These are phyloP conservation scores for Siderastrea radians DNA, from an alignment of 92 coral and sea anemone species.

Conservation along the genomic window DNA sequence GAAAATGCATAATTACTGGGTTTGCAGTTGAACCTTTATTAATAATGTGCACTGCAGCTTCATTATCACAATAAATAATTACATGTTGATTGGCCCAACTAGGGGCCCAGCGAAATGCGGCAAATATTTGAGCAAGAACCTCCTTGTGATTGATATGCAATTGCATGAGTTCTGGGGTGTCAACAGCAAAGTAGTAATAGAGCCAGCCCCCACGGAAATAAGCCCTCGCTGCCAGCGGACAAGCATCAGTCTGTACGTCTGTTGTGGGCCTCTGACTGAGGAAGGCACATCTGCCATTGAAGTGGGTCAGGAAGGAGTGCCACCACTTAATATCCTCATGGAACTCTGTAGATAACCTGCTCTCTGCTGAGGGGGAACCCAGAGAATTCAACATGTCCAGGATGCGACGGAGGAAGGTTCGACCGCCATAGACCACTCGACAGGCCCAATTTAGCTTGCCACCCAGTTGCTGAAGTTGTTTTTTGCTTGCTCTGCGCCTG, in stretches of 20 bases:
- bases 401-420: constrained; percentile 3
- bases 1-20: neutral
- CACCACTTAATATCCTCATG: neutral
- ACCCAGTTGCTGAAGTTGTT: constrained; percentile 23
- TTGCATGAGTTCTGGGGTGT: no score
- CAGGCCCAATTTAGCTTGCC: constrained; percentile 47
- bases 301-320: neutral
- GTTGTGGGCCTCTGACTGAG: constrained; percentile 10
- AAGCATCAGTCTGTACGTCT: constrained; percentile 52
- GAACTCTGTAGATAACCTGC: neutral
- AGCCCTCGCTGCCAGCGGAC: neutral
- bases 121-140: no score
- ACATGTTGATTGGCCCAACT: no score
- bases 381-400: constrained; percentile 29
- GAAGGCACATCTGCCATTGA: neutral
- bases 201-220: no score
- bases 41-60: neutral
- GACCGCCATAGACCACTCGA: constrained; percentile 2
- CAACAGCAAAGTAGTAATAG: no score
- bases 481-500: neutral
- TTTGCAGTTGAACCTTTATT: constrained; percentile 13
- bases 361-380: constrained; percentile 18
- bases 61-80: no score
- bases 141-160: no score
- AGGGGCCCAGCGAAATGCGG: no score